Conservation (phyloP, 2,113 vertebrate species). For the Triplophysa rosa region DNA sequence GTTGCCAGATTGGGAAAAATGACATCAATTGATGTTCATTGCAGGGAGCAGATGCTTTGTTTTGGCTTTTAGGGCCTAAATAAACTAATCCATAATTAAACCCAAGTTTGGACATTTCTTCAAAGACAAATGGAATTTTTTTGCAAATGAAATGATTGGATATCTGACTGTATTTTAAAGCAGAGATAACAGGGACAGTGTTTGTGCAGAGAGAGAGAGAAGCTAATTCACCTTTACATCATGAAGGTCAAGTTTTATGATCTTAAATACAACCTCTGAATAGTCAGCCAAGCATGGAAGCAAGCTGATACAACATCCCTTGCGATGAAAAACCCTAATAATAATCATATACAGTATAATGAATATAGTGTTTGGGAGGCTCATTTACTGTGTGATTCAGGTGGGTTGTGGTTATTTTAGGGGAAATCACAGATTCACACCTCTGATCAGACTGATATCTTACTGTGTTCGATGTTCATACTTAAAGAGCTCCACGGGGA, state of each 20-base stretch:
- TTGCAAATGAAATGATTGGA: neutral
- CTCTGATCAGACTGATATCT: neutral
- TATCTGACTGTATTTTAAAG: neutral
- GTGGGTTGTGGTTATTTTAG: neutral
- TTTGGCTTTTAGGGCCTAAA: slow-evolving; percentile 23
- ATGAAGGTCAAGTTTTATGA: slow-evolving; percentile 20
- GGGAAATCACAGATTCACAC: neutral
- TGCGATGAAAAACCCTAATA: too few relatives aligned
- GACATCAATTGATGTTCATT: slow-evolving; percentile 13
- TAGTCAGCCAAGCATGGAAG: neutral
- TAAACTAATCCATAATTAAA: neutral
- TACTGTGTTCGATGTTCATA: neutral
- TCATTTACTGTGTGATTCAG: neutral
- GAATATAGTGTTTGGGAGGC: too few relatives aligned
- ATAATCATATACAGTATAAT: too few relatives aligned
- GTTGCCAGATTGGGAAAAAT: neutral
- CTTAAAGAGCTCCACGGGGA: slow-evolving; percentile 11
- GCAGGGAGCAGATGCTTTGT: slow-evolving; percentile 25
- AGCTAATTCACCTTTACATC: neutral
- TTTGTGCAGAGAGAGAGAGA: neutral
- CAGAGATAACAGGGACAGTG: neutral
- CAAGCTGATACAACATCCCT: too few relatives aligned
- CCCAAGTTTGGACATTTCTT: neutral
- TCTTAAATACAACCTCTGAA: neutral
- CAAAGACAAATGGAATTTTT: too few relatives aligned